A percentile compares a stretch with the other conserved stretches of the same genome.
phyloP scores from a whole-genome alignment of 2,113 vertebrate genomes.

The Clarias gariepinus region DNA sequence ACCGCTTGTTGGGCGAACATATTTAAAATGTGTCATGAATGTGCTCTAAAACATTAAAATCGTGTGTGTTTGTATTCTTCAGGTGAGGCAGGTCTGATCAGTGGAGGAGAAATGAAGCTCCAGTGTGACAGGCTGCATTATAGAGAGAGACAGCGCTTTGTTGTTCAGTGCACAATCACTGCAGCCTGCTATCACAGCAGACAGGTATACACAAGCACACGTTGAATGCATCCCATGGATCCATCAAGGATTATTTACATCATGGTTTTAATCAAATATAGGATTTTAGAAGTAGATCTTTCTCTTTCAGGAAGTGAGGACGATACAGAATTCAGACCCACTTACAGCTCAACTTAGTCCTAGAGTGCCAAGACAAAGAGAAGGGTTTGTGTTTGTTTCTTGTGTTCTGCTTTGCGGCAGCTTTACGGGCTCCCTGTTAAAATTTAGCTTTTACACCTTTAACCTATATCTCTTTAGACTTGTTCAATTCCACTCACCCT shows the following conservation, averaged over 20 bases:
- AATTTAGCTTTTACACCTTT: too few relatives aligned
- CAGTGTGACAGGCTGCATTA: conserved; percentile 66
- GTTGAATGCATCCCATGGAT: neutral
- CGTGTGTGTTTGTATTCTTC: conserved; percentile 35
- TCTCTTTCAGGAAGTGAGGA: conserved; percentile 60
- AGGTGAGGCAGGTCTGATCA: conserved; percentile 66
- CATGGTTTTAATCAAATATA: neutral
- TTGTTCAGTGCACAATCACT: conserved; percentile 69
- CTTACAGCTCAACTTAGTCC: conserved; percentile 44
- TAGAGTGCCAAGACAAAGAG: conserved; percentile 38
- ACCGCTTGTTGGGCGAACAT: neutral
- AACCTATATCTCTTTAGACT: too few relatives aligned
- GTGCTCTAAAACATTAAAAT: neutral
- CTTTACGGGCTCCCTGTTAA: too few relatives aligned
- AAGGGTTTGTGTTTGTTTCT: conserved; percentile 31
- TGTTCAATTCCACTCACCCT: too few relatives aligned
- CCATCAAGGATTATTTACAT: neutral
- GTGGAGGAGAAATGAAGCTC: conserved; percentile 67
- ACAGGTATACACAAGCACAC: conserved; percentile 51
- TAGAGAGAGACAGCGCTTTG: conserved; percentile 68
- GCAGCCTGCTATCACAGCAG: conserved; percentile 62
- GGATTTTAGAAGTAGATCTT: neutral
- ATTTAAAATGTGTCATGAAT: neutral
- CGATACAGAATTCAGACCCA: conserved; percentile 46
- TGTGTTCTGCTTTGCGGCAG: neutral